These are phyloP conservation scores for Haliclona indistincta DNA, from an alignment of 37 sponge, comb jelly and placozoan genomes.

Conservation along the genomic window DNA sequence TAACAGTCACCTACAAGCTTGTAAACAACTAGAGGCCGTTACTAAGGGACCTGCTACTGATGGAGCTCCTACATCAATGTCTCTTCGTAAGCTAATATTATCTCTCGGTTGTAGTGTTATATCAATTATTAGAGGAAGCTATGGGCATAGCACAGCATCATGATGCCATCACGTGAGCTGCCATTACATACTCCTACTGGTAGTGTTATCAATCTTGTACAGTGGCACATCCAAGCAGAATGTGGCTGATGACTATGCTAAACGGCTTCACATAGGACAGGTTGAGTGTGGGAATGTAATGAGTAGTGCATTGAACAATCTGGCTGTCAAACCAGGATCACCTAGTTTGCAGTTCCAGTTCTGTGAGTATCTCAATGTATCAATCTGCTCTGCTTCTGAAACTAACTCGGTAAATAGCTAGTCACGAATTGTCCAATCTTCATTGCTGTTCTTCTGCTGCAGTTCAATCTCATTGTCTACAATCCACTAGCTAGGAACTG, in stretches of 20 bases:
- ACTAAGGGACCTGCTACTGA: too few relatives aligned
- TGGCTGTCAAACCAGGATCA: conserved; percentile 21
- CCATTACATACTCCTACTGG: background rate
- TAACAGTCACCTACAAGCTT: conserved; percentile 83
- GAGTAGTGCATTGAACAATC: conserved; percentile 13
- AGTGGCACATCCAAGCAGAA: conserved; percentile 90
- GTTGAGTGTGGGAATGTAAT: conserved; percentile 64
- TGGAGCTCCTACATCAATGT: conserved; percentile 4
- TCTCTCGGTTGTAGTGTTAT: too few relatives aligned
- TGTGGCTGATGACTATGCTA: conserved; percentile 96
- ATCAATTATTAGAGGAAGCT: conserved; percentile 39
- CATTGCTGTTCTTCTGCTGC: too few relatives aligned
- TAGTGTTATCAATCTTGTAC: background rate
- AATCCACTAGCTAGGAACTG: conserved; percentile 70
- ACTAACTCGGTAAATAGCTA: conserved; percentile 29
- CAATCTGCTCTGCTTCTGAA: conserved; percentile 64
- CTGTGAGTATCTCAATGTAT: conserved; percentile 86
- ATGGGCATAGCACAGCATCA: conserved; percentile 97
- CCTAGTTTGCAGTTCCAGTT: conserved; percentile 22
- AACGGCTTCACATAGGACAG: conserved; percentile 86
- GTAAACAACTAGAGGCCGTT: conserved; percentile 76
- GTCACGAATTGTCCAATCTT: background rate
- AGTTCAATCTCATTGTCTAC: conserved; percentile 80
- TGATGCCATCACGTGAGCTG: conserved; percentile 87
- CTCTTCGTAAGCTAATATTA: conserved; percentile 9